Conservation (phyloP, 1,140 invertebrate genomes). For the Drosophila melanogaster region Release_6_plus_ISO1_MT NT_033777.3:13476001-13476500, state of each 20-base stretch:
- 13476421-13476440: slow-evolving; percentile 76
- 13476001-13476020: slow-evolving; percentile 79
- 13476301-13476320: not conserved
- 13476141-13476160: not conserved
- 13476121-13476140: not conserved
- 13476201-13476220: no score
- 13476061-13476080: slow-evolving; percentile 57
- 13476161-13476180: slow-evolving; percentile 9
- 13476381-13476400: slow-evolving; percentile 81
- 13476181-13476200: not conserved
- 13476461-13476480: slow-evolving; percentile 62
- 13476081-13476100: not conserved
- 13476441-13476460: slow-evolving; percentile 31
- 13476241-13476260: no score
- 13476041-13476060: slow-evolving; percentile 68
- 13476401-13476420: slow-evolving; percentile 82
- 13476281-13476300: not conserved
- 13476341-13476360: slow-evolving; percentile 49
- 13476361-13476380: slow-evolving; percentile 81
- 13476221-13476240: no score
- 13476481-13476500: slow-evolving; percentile 74
- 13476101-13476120: slow-evolving; percentile 6
- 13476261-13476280: not conserved
- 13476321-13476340: not conserved
- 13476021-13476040: slow-evolving; percentile 47